Base-by-base conservation (phyloP, 92 coral and sea anemone genomes). In the Blastomussa wellsi region DNA sequence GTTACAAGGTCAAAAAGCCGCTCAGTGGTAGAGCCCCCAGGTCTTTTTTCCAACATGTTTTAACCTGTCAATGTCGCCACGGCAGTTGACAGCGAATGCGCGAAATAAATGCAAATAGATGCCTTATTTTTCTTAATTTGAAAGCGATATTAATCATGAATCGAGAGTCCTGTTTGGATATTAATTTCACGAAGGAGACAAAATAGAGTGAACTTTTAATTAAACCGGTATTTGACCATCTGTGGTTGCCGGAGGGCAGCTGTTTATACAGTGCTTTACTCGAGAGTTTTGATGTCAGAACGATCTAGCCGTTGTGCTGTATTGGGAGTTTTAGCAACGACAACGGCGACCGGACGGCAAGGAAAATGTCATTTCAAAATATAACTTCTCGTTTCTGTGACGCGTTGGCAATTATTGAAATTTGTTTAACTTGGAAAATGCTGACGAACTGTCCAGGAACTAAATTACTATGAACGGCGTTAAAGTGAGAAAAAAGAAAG, bases 241-340 rank as follows among this genome's bases (percentile, higher is more conserved):
- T 83, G 80, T 83, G 19, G 59, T 83, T 59, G 42, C 73, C 26
- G 48, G 3, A 44, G 65, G 74, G 62, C 87, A 83, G 87, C 87
- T 83, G 87, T 49, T 38, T 53, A n/a, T 24, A 73, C 87, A 74
- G 22, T 5, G 7, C 36, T 75, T 79, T 9, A 39, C 57, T 41
- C 83, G 12, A n/a, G 41, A n/a, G 1, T 44, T 12, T 64, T 39
- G 33, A 79, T 65, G 24, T 14, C 7, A 44, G 22, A 39, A 14
- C 73, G 29, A 9, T 55, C 55, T 57, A 39, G 36, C 37, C 55
- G 48, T 20, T 70, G 19, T 12, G 16, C 22, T 9, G 3, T n/a
- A 73, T 29, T 74, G 35, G 24, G n/a, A n/a, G n/a, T n/a, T n/a
- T n/a, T n/a, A n/a, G n/a, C n/a, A n/a, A n/a, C n/a, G n/a, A n/a